These are phyloP conservation scores for Hippocampus barbouri DNA, from an alignment of 2,113 vertebrate genomes.

Conservation along the genomic window DNA sequence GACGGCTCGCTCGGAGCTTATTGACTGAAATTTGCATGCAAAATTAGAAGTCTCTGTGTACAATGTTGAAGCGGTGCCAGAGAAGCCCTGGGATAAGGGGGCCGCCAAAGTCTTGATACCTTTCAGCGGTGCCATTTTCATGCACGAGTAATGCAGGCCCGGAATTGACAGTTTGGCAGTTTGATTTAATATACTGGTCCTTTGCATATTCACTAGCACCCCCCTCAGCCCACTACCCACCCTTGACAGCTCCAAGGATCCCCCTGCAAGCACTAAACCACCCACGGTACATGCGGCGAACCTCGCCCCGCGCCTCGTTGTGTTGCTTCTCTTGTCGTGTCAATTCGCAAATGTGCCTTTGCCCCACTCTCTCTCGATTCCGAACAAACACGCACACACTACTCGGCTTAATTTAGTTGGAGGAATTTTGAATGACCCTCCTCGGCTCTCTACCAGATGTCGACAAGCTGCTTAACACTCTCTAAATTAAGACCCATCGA, in stretches of 20 bases:
- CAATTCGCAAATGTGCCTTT: conserved; percentile 80
- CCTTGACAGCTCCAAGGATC: conserved; percentile 80
- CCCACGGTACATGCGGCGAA: conserved; percentile 15
- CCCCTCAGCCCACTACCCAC: conserved; percentile 7
- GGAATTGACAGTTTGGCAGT: conserved; percentile 99
- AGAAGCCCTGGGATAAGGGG: conserved; percentile 86
- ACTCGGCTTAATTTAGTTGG: conserved; percentile 86
- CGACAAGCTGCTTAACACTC: conserved; percentile 99
- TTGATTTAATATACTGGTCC: conserved; percentile 99
- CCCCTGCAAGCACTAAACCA: conserved; percentile 76
- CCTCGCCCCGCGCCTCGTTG: conserved; percentile 77
- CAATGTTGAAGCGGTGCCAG: conserved; percentile 95
- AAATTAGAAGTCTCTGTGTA: conserved; percentile 96
- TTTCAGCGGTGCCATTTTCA: conserved; percentile 97
- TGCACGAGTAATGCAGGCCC: conserved; percentile 86
- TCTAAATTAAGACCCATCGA: conserved; percentile 97
- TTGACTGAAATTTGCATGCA: conserved; percentile 99
- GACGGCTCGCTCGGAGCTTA: conserved; percentile 98
- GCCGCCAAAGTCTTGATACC: conserved; percentile 85
- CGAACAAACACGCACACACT: conserved; percentile 34
- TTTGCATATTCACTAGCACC: conserved; percentile 91
- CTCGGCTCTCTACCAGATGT: conserved; percentile 97
- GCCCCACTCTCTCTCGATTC: conserved; percentile 67
- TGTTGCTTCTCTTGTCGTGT: conserved; percentile 90
- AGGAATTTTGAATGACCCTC: conserved; percentile 98